Conservation (phyloP, 35 echinoderm and acorn worm genomes). For the Diadema setosum region DNA sequence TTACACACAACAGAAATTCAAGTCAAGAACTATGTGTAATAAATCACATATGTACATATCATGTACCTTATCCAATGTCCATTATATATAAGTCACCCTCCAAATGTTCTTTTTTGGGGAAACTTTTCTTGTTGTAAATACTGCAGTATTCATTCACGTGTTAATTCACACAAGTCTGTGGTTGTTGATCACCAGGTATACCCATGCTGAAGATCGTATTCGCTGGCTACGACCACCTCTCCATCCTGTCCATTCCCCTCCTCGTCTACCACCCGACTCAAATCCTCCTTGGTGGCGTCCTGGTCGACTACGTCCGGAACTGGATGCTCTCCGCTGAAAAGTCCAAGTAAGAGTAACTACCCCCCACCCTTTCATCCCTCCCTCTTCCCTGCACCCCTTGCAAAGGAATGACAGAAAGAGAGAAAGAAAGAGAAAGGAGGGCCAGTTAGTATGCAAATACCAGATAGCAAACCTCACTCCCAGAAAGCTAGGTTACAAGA, state of each 20-base stretch:
- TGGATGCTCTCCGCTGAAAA: slow-evolving; percentile 91
- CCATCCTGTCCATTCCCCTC: slow-evolving; percentile 91
- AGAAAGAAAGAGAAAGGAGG: too few relatives aligned
- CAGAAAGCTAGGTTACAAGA: too few relatives aligned
- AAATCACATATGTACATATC: too few relatives aligned
- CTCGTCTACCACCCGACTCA: slow-evolving; percentile 98
- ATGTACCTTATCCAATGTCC: too few relatives aligned
- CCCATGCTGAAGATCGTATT: slow-evolving; percentile 99
- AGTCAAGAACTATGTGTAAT: too few relatives aligned
- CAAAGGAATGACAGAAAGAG: too few relatives aligned
- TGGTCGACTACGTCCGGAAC: slow-evolving; percentile 64
- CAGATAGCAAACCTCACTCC: too few relatives aligned
- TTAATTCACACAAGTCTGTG: neutral
- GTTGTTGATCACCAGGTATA: too few relatives aligned
- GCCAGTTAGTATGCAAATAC: too few relatives aligned
- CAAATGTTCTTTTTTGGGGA: neutral
- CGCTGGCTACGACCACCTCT: slow-evolving; percentile 96
- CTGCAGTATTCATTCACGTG: neutral
- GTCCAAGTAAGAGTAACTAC: slow-evolving; percentile 63
- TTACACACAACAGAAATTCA: neutral
- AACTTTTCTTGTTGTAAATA: neutral
- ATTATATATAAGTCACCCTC: too few relatives aligned
- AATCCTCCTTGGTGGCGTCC: slow-evolving; percentile 86
- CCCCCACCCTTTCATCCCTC: neutral
- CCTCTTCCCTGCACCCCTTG: too few relatives aligned